Evolutionary conservation across 2,888 invertebrate genomes (phyloP).

Genomic region (Antitype chi): DNA sequence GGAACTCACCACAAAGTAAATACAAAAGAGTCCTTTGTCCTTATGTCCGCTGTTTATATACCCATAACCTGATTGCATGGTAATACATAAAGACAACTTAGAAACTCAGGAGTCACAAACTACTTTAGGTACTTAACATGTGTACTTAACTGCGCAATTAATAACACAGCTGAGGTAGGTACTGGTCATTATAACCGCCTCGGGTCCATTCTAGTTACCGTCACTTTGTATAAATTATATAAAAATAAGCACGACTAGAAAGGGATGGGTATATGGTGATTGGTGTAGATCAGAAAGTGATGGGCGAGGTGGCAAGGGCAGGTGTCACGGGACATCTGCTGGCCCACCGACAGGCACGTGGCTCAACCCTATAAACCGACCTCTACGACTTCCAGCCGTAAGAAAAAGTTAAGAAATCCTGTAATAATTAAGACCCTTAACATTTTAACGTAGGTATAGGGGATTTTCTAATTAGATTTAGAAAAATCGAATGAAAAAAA

Average conservation of each 20-base stretch:
- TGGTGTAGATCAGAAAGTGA: conserved; percentile 81
- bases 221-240: conserved; percentile 90
- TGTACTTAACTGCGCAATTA: conserved; percentile 76
- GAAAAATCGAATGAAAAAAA: neutral
- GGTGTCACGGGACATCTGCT: conserved; percentile 90
- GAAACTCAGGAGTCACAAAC: conserved; percentile 50
- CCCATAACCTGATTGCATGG: conserved; percentile 27
- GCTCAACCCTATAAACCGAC: conserved; percentile 87
- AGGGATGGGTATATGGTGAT: conserved; percentile 79
- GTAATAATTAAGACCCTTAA: conserved; percentile 71
- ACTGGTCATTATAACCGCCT: conserved; percentile 87
- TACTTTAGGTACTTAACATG: conserved; percentile 54
- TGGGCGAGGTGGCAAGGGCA: conserved; percentile 86
- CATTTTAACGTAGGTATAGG: neutral
- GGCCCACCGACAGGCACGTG: conserved; percentile 86
- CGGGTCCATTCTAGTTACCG: conserved; percentile 89
- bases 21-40: neutral
- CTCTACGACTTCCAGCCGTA: conserved; percentile 76
- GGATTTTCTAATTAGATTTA: conserved; percentile 35
- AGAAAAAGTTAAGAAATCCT: conserved; percentile 85
- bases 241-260: conserved; percentile 88
- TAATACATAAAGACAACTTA: conserved; percentile 38
- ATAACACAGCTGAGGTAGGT: conserved; percentile 77
- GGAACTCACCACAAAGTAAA: neutral
- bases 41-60: conserved; percentile 1